A percentile compares a stretch with the other conserved stretches of the same genome.
phyloP scores from a whole-genome alignment of 2,797 vertebrate genomes.

The Acrossocheilus fasciatus region DNA sequence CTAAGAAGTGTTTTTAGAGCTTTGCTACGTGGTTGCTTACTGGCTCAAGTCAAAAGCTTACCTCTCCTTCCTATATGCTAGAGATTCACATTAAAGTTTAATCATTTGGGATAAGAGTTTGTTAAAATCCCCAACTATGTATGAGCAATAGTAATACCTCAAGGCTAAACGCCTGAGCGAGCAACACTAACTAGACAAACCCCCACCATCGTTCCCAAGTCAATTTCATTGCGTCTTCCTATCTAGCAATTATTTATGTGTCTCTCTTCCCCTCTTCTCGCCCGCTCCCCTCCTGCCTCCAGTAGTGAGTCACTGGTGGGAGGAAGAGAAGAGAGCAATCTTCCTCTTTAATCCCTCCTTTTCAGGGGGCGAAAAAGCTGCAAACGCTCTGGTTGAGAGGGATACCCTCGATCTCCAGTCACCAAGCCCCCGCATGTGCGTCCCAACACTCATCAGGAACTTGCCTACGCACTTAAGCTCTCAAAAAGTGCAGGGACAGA shows the following conservation, averaged over 20 bases:
- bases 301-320: constrained; percentile 53
- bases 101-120: not conserved
- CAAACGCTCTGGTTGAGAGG: constrained; percentile 42
- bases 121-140: not conserved
- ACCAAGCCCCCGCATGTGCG: constrained; percentile 31
- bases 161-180: not conserved
- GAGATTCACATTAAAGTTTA: not conserved
- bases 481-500: constrained; percentile 24
- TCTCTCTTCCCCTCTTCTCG: not conserved
- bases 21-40: not conserved
- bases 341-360: constrained; percentile 46
- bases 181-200: not conserved
- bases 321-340: constrained; percentile 45
- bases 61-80: not conserved
- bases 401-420: constrained; percentile 45
- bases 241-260: constrained; percentile 13
- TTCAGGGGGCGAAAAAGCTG: constrained; percentile 44
- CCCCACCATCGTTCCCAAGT: not conserved
- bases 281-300: constrained; percentile 7
- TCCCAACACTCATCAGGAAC: constrained; percentile 26
- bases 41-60: not conserved
- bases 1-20: not conserved
- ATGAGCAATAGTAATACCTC: not conserved
- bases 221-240: not conserved
- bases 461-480: constrained; percentile 34